These are phyloP conservation scores for Ormyrus pomaceus DNA, from an alignment of 2,888 invertebrate species.

Conservation along the genomic window DNA sequence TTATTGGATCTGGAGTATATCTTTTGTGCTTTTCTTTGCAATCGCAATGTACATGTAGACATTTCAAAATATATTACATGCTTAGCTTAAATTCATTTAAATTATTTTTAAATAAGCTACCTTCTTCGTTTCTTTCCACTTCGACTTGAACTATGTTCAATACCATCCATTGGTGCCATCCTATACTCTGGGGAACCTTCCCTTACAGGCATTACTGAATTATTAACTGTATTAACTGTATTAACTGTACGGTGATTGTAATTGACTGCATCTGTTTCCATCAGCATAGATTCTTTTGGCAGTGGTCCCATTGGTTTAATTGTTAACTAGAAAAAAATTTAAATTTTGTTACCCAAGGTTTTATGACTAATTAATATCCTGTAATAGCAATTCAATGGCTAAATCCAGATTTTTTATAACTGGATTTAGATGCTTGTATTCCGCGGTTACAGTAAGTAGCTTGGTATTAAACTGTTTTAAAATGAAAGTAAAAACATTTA, in stretches of 20 bases:
- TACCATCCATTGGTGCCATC: constrained; percentile 72
- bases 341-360: not conserved
- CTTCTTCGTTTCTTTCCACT: constrained; percentile 74
- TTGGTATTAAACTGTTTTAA: no score
- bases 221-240: constrained; percentile 60
- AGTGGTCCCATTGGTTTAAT: constrained; percentile 73
- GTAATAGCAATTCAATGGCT: no score
- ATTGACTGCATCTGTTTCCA: constrained; percentile 63
- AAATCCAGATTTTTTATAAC: no score
- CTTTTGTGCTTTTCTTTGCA: constrained; percentile 84
- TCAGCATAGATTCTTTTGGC: constrained; percentile 62
- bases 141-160: constrained; percentile 67
- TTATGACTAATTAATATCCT: not conserved
- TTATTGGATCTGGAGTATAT: constrained; percentile 84
- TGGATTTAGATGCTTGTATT: no score
- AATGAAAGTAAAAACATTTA: no score
- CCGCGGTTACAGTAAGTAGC: no score
- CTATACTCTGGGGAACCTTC: constrained; percentile 74
- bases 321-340: constrained; percentile 65
- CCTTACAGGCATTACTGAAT: constrained; percentile 65
- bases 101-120: constrained; percentile 40
- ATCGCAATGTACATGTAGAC: not conserved
- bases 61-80: not conserved
- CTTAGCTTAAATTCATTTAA: no score
- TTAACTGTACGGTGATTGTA: constrained; percentile 65